Conservation (phyloP, 2,888 invertebrate genomes). For the Keiferia lycopersicella region DNA sequence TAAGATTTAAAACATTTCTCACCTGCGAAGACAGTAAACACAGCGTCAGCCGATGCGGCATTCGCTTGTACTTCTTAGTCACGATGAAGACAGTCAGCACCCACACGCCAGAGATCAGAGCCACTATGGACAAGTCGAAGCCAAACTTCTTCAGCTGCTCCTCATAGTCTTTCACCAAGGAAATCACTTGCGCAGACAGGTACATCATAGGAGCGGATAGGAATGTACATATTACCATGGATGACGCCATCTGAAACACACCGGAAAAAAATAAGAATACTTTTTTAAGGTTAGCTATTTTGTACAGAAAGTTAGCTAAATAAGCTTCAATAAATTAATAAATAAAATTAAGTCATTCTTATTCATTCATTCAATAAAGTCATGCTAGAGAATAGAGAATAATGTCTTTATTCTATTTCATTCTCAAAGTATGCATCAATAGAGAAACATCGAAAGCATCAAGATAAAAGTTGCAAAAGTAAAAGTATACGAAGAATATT, state of each 20-base stretch:
- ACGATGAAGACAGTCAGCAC: constrained; percentile 86
- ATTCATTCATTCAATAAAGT: too few species aligned
- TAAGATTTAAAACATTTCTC: constrained; percentile 35
- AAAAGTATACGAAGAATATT: neutral
- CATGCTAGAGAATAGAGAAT: neutral
- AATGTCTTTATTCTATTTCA: too few species aligned
- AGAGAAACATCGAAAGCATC: neutral
- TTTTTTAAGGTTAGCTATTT: neutral
- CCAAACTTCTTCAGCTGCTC: constrained; percentile 89
- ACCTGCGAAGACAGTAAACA: constrained; percentile 92
- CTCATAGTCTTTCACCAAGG: constrained; percentile 89
- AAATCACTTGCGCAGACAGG: constrained; percentile 95
- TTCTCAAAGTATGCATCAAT: neutral
- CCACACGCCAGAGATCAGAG: constrained; percentile 90
- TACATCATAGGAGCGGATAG: constrained; percentile 97
- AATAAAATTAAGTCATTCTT: too few species aligned
- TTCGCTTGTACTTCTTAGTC: constrained; percentile 87
- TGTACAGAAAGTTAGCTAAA: neutral
- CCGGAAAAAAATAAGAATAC: too few species aligned
- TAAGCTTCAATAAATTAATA: too few species aligned
- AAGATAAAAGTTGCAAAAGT: neutral
- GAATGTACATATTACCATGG: constrained; percentile 97
- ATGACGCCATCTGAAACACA: constrained; percentile 89
- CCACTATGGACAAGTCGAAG: constrained; percentile 91
- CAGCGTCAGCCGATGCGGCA: constrained; percentile 91